These are phyloP conservation scores for Solen grandis DNA, from an alignment of 1,140 invertebrate genomes.

Conservation along the genomic window DNA sequence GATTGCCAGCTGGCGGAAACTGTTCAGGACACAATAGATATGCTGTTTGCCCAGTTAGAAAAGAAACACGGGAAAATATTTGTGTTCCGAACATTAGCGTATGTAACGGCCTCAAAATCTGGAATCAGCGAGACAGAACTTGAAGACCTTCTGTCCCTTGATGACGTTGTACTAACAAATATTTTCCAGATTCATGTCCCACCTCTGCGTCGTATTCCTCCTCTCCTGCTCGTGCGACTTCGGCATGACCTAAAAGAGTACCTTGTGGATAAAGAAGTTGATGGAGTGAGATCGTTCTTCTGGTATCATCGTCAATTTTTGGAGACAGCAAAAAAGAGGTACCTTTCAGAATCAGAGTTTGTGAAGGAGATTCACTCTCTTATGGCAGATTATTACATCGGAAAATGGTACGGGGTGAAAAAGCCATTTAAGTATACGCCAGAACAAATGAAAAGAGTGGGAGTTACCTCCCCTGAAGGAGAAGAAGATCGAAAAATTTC, in stretches of 20 bases:
- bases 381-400: constrained; percentile 97
- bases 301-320: constrained; percentile 77
- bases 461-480: constrained; percentile 89
- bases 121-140: constrained; percentile 74
- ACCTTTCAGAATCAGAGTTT: constrained; percentile 97
- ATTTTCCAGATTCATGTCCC: constrained; percentile 78
- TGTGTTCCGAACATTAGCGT: constrained; percentile 81
- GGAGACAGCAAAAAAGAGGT: constrained; percentile 87
- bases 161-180: constrained; percentile 73
- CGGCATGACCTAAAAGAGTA: constrained; percentile 62
- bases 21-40: constrained; percentile 97
- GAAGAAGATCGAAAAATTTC: constrained; percentile 96
- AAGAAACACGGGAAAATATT: constrained; percentile 67
- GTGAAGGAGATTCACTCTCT: constrained; percentile 96
- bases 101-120: constrained; percentile 79
- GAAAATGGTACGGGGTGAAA: constrained; percentile 95
- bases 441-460: constrained; percentile 85
- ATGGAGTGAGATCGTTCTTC: constrained; percentile 80
- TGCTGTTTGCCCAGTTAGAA: constrained; percentile 82
- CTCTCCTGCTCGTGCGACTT: constrained; percentile 69
- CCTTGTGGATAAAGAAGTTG: constrained; percentile 92
- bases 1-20: constrained; percentile 58
- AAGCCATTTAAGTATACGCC: constrained; percentile 97
- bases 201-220: constrained; percentile 71
- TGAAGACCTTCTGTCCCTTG: constrained; percentile 73